Evolutionary conservation across 2,888 invertebrate species (phyloP), one percentile per base, ranked within the genome.

Genomic region (Bembecia ichneumoniformis): DNA sequence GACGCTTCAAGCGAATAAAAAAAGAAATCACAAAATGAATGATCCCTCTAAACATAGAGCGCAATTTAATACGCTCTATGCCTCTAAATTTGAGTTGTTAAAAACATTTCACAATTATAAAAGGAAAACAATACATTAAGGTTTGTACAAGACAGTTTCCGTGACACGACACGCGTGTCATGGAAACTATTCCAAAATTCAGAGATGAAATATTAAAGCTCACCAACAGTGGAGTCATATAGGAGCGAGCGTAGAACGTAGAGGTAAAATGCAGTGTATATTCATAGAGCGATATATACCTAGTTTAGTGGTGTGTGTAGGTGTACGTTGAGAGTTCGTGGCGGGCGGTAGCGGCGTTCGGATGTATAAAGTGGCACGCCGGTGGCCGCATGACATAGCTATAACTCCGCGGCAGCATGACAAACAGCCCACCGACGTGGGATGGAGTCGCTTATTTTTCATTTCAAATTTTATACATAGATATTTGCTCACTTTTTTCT

Each of bases 291-390:
- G 5, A 40, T 40, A 40, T n/a, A 11, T 40, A 40, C 40, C 13
- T 40, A 40, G n/a, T 10, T n/a, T 40, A 40, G n/a, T 13, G 5
- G 40, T 11, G n/a, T 40, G 14, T 40, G 5, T n/a, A 14, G 51
- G 55, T 49, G 51, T 52, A 47, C 51, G 34, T 46, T 28, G 46
- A 54, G 58, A 58, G 59, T 62, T 68, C 74, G 74, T 73, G 74
- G 75, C 77, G 76, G 76, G 77, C 74, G 77, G 79, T 71, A 72
- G 79, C 78, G 63, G 58, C 60, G 74, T 11, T 77, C 82, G 83
- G 84, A 84, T 83, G 84, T 84, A 84, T 84, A 83, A 84, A 84
- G 84, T 84, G 83, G 82, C 84, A 84, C 83, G 84, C 79, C 84
- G 84, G 84, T 84, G 84, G 84, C 83, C 84, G 81, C 82, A 77